A percentile compares a stretch with the other conserved stretches of the same genome.
These are phyloP conservation scores for Tautogolabrus adspersus DNA, from an alignment of 2,113 vertebrate species.

Conservation along the genomic window DNA sequence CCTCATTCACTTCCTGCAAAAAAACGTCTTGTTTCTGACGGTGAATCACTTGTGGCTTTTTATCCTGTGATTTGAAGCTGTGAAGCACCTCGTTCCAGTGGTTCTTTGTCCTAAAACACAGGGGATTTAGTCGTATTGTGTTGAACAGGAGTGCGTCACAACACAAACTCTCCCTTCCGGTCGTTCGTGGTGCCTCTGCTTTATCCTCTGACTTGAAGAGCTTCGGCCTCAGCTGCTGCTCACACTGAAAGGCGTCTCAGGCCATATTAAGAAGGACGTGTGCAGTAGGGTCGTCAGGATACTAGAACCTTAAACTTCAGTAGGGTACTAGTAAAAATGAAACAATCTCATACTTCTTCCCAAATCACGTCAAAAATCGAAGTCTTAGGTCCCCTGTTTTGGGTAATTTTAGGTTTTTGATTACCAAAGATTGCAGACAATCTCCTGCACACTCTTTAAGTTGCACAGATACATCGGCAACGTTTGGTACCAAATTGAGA, in stretches of 20 bases:
- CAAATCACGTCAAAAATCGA: no score
- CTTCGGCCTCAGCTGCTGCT: conserved; percentile 8
- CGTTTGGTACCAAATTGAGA: no score
- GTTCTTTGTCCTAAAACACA: conserved; percentile 54
- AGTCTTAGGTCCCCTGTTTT: no score
- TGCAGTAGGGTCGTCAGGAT: no score
- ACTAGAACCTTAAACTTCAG: no score
- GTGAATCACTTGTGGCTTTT: conserved; percentile 29
- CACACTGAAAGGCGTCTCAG: not conserved
- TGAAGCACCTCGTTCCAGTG: conserved; percentile 34
- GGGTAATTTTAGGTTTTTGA: no score
- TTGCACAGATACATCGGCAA: no score
- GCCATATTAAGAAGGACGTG: not conserved
- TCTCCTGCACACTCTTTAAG: no score
- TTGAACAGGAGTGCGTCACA: conserved; percentile 52
- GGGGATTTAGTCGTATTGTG: conserved; percentile 58
- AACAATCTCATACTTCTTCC: no score
- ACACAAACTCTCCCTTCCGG: conserved; percentile 70
- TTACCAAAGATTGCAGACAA: no score
- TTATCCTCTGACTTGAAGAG: conserved; percentile 23
- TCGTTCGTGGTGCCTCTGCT: conserved; percentile 33
- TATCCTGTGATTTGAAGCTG: conserved; percentile 25
- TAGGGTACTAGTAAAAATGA: no score
- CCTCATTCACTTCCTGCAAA: conserved; percentile 68
- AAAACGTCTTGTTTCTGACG: conserved; percentile 29